A percentile compares a stretch with the other conserved stretches of the same genome.
These are phyloP conservation scores for Psilopogon haemacephalus DNA, from an alignment of 2,113 vertebrate species.

Conservation along the genomic window DNA sequence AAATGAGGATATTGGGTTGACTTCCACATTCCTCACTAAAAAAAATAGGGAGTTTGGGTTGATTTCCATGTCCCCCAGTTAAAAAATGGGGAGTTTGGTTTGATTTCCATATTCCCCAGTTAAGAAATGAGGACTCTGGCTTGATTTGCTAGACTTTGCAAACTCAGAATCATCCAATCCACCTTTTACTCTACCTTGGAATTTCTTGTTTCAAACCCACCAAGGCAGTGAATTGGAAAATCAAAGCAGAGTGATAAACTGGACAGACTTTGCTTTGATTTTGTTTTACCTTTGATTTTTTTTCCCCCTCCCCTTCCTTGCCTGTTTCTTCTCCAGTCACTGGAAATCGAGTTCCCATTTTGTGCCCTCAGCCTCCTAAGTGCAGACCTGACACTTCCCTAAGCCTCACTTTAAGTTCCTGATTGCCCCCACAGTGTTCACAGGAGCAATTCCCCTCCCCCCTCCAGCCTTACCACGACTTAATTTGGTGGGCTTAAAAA, in stretches of 20 bases:
- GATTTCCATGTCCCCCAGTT: too few species aligned
- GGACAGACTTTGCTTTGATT: rapidly evolving
- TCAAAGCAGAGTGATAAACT: neutral
- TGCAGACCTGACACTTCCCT: neutral
- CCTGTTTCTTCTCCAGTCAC: neutral
- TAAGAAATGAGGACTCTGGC: neutral
- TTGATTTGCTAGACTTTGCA: neutral
- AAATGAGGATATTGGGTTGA: too few species aligned
- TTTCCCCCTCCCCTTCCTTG: neutral
- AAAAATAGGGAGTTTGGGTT: too few species aligned
- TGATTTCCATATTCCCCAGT: too few species aligned
- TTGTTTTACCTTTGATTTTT: neutral
- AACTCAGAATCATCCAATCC: neutral
- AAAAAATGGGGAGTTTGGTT: too few species aligned
- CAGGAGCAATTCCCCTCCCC: neutral
- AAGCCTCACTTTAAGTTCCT: rapidly evolving
- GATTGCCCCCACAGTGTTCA: neutral
- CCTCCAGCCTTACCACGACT: neutral
- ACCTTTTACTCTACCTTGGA: neutral
- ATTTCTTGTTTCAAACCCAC: neutral
- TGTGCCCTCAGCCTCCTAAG: rapidly evolving
- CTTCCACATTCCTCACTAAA: too few species aligned
- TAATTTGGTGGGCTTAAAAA: neutral
- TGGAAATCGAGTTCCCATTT: neutral
- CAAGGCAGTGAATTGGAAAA: neutral